Percentiles rank a stretch among this genome's conserved stretches.
Conservation (phyloP, 2,113 vertebrate genomes). For the Garra rufa region DNA sequence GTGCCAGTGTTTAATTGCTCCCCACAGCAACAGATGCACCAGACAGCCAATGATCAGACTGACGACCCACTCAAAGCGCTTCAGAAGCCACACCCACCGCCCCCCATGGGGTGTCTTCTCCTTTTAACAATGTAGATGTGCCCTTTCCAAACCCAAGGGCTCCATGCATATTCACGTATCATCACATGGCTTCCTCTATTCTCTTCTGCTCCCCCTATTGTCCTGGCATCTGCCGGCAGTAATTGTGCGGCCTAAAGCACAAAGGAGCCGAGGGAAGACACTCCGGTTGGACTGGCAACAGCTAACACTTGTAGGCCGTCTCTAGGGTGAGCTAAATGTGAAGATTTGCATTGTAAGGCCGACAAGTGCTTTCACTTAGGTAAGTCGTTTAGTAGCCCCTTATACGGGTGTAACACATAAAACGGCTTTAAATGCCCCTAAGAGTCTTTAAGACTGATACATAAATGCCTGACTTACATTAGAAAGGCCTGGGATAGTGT, state of each 20-base stretch:
- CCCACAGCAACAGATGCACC: slow-evolving; percentile 42
- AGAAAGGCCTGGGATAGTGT: neutral
- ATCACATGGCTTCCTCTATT: slow-evolving; percentile 33
- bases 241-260: slow-evolving; percentile 31
- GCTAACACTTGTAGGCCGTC: slow-evolving; percentile 33
- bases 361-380: neutral
- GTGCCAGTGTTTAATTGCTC: neutral
- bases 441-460: neutral
- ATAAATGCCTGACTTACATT: neutral
- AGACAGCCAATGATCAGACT: slow-evolving; percentile 39
- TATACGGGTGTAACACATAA: neutral
- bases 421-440: neutral
- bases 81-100: neutral
- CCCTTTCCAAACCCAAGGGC: slow-evolving; percentile 43
- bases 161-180: slow-evolving; percentile 52
- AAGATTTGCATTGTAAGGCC: slow-evolving; percentile 23
- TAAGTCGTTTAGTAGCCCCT: neutral
- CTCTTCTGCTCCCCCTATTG: slow-evolving; percentile 51
- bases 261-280: slow-evolving; percentile 38
- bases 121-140: slow-evolving; percentile 38
- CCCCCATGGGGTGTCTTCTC: slow-evolving; percentile 31
- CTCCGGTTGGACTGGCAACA: slow-evolving; percentile 20
- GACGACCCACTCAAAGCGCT: neutral
- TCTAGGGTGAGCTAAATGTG: slow-evolving; percentile 24
- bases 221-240: slow-evolving; percentile 60